A percentile compares a stretch with the other conserved stretches of the same genome.
phyloP scores from a whole-genome alignment of 2,888 invertebrate genomes.

The Protophormia terraenovae region DNA sequence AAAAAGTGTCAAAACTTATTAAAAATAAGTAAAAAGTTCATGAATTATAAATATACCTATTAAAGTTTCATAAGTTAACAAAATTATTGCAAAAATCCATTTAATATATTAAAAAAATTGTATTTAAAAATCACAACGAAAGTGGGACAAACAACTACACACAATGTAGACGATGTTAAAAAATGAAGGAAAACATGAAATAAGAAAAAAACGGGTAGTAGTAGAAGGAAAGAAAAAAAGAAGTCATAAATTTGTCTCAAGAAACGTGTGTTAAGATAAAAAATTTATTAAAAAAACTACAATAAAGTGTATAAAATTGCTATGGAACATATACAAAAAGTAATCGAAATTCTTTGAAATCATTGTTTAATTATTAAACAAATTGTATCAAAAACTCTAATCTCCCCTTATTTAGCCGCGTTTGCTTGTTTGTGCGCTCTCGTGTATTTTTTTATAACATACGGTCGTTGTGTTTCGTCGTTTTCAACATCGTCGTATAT shows the following conservation, averaged over 20 bases:
- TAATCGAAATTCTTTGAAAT: not conserved
- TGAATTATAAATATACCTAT: not conserved
- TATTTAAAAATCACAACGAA: slow-evolving; percentile 50
- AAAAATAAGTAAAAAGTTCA: slow-evolving; percentile 29
- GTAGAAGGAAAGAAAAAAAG: not conserved
- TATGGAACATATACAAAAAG: not conserved
- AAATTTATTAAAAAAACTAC: not conserved
- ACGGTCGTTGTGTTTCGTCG: slow-evolving; percentile 60
- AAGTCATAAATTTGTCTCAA: slow-evolving; percentile 15
- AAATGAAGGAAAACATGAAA: slow-evolving; percentile 44
- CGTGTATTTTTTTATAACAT: slow-evolving; percentile 54
- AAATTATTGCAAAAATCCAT: not conserved
- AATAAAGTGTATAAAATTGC: not conserved
- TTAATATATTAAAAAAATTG: not conserved
- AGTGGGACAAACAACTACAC: slow-evolving; percentile 66
- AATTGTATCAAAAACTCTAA: slow-evolving; percentile 23
- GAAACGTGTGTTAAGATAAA: slow-evolving; percentile 35
- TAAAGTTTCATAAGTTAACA: not conserved
- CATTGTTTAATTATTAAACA: slow-evolving; percentile 15
- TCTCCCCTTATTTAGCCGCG: slow-evolving; percentile 55
- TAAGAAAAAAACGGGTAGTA: slow-evolving; percentile 26
- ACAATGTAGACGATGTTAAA: slow-evolving; percentile 56
- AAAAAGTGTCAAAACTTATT: slow-evolving; percentile 42
- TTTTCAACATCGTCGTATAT: slow-evolving; percentile 49
- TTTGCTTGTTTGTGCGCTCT: slow-evolving; percentile 57